Evolutionary conservation across 2,113 vertebrate species (phyloP), one percentile per base, ranked within the genome.

Genomic region (Crotalus viridis): DNA sequence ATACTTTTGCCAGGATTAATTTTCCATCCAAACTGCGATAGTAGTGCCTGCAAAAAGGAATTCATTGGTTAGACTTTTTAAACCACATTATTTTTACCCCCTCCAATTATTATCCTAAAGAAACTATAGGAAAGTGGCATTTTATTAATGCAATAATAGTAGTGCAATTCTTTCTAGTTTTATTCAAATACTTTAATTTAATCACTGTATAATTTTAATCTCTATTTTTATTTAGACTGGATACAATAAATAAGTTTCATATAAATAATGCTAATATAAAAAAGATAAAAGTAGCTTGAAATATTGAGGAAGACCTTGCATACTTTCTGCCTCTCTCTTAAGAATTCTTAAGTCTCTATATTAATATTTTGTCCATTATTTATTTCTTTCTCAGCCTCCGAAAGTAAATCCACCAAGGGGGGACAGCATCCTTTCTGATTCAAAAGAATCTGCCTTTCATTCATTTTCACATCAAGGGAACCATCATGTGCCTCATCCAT

Each of bases 301-400:
- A 90, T 69, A 61, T 46, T 5, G 33, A 12, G 64, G 92, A 22
- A 21, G 5, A 43, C 85, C 54, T 91, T 81, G 39, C 7, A 81
- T 54, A 21, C 52, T 85, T 46, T 17, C 12, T 57, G 10, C 13
- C 17, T 59, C 24, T 13, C 5, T 88, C 15, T 57, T 4, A 17
- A 48, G 43, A 64, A 21, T 9, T 87, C 5, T 87, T 24, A 26
- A 48, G 64, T n/a, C 28, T 21, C 15, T 28, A 3, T 90, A 59
- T 39, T 90, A 59, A 48, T 0, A 21, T 93, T 87, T 81, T 81
- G 7, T 39, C 74, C 1, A 4, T 91, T 95, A 92, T 91, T 95
- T 33, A 19, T 94, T 93, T 93, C 51, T 93, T 87, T 94, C 91
- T 10, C 95, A 98, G 98, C 97, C 99, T 91, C 99, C 99, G 98